Base-by-base conservation (phyloP, 2,797 vertebrate genomes). In the Sebastes goodei region DNA sequence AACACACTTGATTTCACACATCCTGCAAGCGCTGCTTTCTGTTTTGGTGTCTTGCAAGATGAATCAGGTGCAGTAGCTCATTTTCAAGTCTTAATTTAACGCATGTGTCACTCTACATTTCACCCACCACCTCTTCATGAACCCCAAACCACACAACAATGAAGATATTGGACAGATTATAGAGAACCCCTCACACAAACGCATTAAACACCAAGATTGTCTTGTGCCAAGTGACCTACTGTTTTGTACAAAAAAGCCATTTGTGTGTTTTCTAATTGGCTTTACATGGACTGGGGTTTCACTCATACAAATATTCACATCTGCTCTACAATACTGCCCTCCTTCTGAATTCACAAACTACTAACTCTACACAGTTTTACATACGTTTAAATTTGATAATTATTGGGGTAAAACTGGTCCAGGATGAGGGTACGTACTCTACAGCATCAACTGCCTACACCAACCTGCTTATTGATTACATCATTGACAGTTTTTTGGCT, bases 371-470 rank as follows among this genome's bases (percentile, higher is more conserved):
- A 14, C 32, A 57, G 62, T 53, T 82, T 84, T 56, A 33, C 38
- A 5, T 46, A 9, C 9, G 21, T 75, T 73, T 56, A 23, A 75
- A 82, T 68, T 70, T 63, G 49, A 59, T 7, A 38, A 35, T 71
- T 27, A 66, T 72, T 55, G 49, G n/a, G 32, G 20, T 12, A 6
- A 60, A 69, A 57, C 67, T 1, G 52, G 61, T 85, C 83, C 80
- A 85, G 81, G 70, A 88, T 82, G 80, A 92, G 88, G 87, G 83
- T 78, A 72, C 6, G 69, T 83, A 78, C 82, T 83, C 77, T 71
- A 80, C 72, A 91, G 89, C 86, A 83, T 89, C 64, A 63, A 87
- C 93, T 92, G 89, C 86, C 87, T 77, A 60, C 81, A 67, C 69
- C 61, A 42, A 74, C 66, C 76, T 82, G 79, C 78, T 86, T 70